These are phyloP conservation scores for Cinclus mexicanus DNA, from an alignment of 2,113 vertebrate genomes.

Conservation along the genomic window DNA sequence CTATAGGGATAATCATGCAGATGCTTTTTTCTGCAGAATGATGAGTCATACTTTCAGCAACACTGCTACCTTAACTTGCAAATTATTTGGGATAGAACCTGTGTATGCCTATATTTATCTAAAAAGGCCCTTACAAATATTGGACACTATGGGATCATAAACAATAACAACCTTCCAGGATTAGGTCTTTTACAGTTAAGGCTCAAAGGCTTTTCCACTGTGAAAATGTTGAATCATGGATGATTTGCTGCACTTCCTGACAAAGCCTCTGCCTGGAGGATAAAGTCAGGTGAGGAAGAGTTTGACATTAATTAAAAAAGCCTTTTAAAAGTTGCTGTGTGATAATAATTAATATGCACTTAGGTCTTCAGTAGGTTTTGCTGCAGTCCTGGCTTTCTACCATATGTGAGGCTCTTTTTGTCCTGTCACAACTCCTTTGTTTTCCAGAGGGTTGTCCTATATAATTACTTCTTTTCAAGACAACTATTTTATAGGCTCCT, in stretches of 20 bases:
- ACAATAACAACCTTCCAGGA: background rate
- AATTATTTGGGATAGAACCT: background rate
- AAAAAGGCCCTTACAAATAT: background rate
- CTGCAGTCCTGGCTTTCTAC: background rate
- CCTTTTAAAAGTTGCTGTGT: background rate
- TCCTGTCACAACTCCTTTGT: background rate
- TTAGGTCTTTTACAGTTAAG: background rate
- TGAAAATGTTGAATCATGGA: background rate
- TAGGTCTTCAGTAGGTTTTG: background rate
- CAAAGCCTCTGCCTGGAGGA: slow-evolving; percentile 4
- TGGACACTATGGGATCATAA: background rate
- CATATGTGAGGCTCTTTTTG: background rate
- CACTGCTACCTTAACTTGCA: background rate
- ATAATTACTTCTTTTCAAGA: background rate
- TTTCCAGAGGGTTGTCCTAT: background rate
- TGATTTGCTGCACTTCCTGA: slow-evolving; percentile 18
- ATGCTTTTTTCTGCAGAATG: background rate
- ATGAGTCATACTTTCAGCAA: background rate
- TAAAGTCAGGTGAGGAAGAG: background rate
- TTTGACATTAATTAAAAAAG: slow-evolving; percentile 41
- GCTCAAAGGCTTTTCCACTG: slow-evolving; percentile 7
- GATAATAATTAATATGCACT: slow-evolving; percentile 22
- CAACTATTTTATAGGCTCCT: background rate
- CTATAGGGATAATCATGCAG: background rate
- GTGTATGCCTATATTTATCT: background rate